Evolutionary conservation across 1,140 invertebrate genomes (phyloP), one percentile per base, ranked within the genome.

Genomic region (Ditylenchus dipsaci): DNA sequence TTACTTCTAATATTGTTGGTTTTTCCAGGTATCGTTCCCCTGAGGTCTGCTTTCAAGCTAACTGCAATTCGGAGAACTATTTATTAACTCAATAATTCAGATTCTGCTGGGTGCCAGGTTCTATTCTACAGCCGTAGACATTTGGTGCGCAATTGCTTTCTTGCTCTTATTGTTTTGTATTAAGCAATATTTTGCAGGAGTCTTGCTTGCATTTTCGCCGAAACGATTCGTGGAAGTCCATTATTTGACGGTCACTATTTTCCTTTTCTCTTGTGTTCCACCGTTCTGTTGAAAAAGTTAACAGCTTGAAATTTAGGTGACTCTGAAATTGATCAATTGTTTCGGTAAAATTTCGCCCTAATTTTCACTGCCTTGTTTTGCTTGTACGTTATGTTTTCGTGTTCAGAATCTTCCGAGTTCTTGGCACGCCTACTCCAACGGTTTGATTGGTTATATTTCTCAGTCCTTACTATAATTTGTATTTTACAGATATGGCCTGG

Each of bases 241-340:
- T 82, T 95, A 7, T 95, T 95, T 82, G 91, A 93, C 83, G 93
- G 93, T 38, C 33, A 38, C 3, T 38, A n/a, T 38, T 38, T 38
- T 38, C 33, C 33, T 38, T 3, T 11, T 5, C 33, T 5, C 11
- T 38, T 38, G 33, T 38, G 11, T 38, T 38, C 11, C 3, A 38
- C 33, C 11, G 33, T 5, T 38, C 33, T 5, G 33, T n/a, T n/a
- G n/a, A n/a, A n/a, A 3, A 38, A 5, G 33, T 38, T 3, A 11
- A 38, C 11, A 11, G 3, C 33, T 38, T 38, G 33, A 11, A 38
- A 11, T 38, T 38, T 38, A 38, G 33, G 33, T 42, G 93, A 95
- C 82, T 94, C 91, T 11, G 92, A 95, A 85, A 95, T 95, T 75
- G 93, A 95, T 85, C 92, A 95, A 79, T 85, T 95, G 0, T 96